Evolutionary conservation across 2,888 invertebrate genomes (phyloP).

Genomic region (Mellilla xanthometata): DNA sequence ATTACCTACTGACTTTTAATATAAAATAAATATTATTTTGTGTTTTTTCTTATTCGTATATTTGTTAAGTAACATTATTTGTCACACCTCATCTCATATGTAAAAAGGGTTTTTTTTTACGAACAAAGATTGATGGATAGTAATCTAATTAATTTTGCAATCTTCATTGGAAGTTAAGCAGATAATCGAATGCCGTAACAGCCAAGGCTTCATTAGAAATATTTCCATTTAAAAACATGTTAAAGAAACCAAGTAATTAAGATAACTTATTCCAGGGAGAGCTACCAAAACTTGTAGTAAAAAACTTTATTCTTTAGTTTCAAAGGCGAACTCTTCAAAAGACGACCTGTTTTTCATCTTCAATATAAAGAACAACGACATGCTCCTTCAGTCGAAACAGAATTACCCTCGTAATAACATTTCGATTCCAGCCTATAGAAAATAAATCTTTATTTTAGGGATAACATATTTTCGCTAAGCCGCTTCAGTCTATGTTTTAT

Average conservation of each 20-base stretch:
- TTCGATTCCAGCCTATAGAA: constrained; percentile 12
- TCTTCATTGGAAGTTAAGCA: neutral
- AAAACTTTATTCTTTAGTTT: no score
- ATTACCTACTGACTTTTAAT: no score
- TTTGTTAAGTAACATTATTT: no score
- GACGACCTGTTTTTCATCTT: no score
- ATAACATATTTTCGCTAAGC: constrained; percentile 13
- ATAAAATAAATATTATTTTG: no score
- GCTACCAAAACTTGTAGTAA: no score
- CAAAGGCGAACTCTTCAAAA: no score
- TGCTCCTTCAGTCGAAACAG: no score
- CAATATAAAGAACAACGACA: no score
- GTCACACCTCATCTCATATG: no score
- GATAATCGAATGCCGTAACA: constrained; percentile 10
- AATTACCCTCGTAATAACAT: constrained; percentile 9
- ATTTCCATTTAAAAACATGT: constrained; percentile 33
- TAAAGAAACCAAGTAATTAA: constrained; percentile 41
- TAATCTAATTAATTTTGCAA: constrained; percentile 4
- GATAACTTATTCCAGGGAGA: constrained; percentile 42
- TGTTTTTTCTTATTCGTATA: no score
- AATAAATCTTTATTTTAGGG: constrained; percentile 17
- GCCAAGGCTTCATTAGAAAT: constrained; percentile 23
- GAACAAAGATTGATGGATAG: neutral
- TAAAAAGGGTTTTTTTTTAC: no score
- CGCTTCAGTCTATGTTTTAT: constrained; percentile 7